Evolutionary conservation across 2,797 vertebrate species (phyloP).

Genomic region (Notolepis coatsorum): DNA sequence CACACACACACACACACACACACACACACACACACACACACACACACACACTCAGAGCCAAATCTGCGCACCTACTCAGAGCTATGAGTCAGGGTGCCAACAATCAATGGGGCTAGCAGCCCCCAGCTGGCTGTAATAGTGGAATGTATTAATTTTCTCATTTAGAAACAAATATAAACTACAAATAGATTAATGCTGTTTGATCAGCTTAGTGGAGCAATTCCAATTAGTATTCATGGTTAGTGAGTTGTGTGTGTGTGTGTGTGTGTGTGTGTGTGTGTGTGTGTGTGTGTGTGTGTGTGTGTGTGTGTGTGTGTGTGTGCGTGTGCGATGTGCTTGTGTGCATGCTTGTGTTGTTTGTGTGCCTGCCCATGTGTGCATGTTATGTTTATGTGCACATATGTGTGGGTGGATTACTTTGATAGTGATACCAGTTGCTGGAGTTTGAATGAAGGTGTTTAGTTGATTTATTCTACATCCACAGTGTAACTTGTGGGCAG

Average conservation of each 20-base stretch:
- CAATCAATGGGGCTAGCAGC: slow-evolving; percentile 65
- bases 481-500: slow-evolving; percentile 66
- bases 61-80: slow-evolving; percentile 41
- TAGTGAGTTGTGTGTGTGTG: slow-evolving; percentile 56
- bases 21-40: not conserved
- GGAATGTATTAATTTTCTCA: slow-evolving; percentile 73
- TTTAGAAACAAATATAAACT: slow-evolving; percentile 73
- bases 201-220: slow-evolving; percentile 66
- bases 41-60: not conserved
- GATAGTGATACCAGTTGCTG: slow-evolving; percentile 44
- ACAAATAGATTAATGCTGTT: slow-evolving; percentile 78
- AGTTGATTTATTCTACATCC: slow-evolving; percentile 34
- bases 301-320: slow-evolving; percentile 1
- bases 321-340: slow-evolving; percentile 50
- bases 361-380: not conserved
- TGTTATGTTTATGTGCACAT: not conserved
- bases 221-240: slow-evolving; percentile 59
- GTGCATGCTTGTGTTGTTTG: slow-evolving; percentile 50
- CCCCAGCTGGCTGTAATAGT: slow-evolving; percentile 63
- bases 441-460: slow-evolving; percentile 65
- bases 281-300: not conserved
- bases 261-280: slow-evolving; percentile 32
- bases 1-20: slow-evolving; percentile 29
- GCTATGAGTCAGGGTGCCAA: slow-evolving; percentile 66
- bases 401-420: slow-evolving; percentile 35